Conservation (phyloP, 2,113 vertebrate species). For the Stigmatopora nigra region DNA sequence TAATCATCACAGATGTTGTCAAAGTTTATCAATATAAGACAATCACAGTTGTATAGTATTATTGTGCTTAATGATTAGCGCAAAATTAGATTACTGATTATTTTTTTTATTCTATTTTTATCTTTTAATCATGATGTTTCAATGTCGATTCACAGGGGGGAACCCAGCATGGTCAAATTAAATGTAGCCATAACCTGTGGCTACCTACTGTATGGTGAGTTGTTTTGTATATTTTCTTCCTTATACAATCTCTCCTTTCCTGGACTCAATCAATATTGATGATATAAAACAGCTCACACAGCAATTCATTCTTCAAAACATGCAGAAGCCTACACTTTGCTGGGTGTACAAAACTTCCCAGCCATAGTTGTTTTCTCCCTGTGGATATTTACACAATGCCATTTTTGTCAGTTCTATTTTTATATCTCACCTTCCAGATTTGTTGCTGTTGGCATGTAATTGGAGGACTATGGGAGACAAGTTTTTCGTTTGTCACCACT, state of each 20-base stretch:
- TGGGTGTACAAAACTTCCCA: neutral
- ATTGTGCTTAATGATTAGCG: neutral
- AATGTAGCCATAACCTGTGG: constrained; percentile 79
- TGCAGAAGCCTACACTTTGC: neutral
- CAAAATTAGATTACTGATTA: constrained; percentile 6
- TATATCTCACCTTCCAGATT: constrained; percentile 51
- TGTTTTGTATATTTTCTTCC: neutral
- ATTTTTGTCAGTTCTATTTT: neutral
- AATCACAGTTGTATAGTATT: constrained; percentile 8
- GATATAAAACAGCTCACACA: neutral
- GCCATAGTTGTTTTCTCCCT: neutral
- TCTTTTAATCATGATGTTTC: constrained; percentile 17
- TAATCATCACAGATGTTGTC: constrained; percentile 1
- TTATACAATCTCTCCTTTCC: neutral
- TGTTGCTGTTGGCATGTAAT: constrained; percentile 71
- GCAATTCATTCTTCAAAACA: neutral
- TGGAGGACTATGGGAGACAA: constrained; percentile 77
- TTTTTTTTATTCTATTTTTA: neutral
- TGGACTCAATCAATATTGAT: neutral
- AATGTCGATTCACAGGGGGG: constrained; percentile 69
- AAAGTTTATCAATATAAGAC: constrained; percentile 7
- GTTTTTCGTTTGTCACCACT: constrained; percentile 77
- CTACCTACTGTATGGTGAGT: constrained; percentile 75
- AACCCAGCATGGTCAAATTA: constrained; percentile 75
- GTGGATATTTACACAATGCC: neutral